Base-by-base conservation (phyloP, 2,888 invertebrate species). In the Drosophila differens region DNA sequence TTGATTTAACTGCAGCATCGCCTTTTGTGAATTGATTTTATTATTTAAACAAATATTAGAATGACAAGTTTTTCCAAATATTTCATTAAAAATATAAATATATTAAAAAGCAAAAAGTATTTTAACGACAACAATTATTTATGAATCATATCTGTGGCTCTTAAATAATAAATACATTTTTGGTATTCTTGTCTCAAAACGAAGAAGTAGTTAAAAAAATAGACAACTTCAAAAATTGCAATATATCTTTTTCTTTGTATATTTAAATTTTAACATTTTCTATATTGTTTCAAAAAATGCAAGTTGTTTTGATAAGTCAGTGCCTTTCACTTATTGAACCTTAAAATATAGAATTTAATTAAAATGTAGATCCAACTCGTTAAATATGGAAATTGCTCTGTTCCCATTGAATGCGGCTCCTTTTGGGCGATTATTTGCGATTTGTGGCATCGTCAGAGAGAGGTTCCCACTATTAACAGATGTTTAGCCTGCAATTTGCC, bases 401-500 rank as follows among this genome's bases (percentile, higher is more conserved):
- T 57, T 57, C 5, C n/a, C 57, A 25, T 44, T 44, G 19, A 57
- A 64, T 58, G 67, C 67, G 51, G 51, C 60, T 44, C 55, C 69
- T 69, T 52, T 55, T 74, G 64, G 52, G 12, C 30, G 30, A 54
- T 53, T 80, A 57, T 75, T 69, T 69, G 71, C 41, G 25, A 71
- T 69, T 71, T 35, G 39, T 32, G 25, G 55, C 49, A n/a, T 5
- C 33, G 19, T 19, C 14, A 10, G n/a, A 12, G 16, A 35, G 25
- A 39, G 28, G 16, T 16, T 25, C 54, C 25, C 33, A 51, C 78
- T 60, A 76, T 76, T 76, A 77, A 72, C 78, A 67, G 35, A 68
- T 49, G 61, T 49, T 12, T 54, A 54, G 65, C 44, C 67, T 51
- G 71, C 74, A 85, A 90, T 90, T 85, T 85, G 89, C 57, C 89